Evolutionary conservation across 1,140 invertebrate species (phyloP), one percentile per base, ranked within the genome.

Genomic region (Philopotamus ludificatus): DNA sequence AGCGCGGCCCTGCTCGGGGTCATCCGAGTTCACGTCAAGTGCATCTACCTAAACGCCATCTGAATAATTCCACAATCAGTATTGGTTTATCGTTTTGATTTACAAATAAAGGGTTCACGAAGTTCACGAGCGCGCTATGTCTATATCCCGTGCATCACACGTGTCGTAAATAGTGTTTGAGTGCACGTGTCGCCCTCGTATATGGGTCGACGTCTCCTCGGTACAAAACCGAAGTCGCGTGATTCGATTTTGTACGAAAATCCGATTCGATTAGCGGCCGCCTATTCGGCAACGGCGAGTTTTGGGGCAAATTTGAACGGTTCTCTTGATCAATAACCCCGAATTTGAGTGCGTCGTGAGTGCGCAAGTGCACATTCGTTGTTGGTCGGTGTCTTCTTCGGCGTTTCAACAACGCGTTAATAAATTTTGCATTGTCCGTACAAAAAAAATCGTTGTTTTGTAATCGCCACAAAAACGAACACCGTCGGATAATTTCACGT

Each of bases 321-420:
- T 34, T 34, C 28, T 12, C 28, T 34, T 34, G 42, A 60, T 60
- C 57, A 60, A 60, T 60, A 60, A 23, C 28, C 55, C 57, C 42
- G 47, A 60, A 60, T 60, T 60, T n/a, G n/a, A n/a, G 57, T 22
- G 34, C 22, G 57, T 47, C 41, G 41, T 16, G 57, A 60, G 47
- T 60, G 57, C 57, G 57, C 57, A 60, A 60, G 57, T 60, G 57
- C 57, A 60, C 42, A 26, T n/a, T 9, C 8, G 41, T 60, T 16
- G 10, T 45, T 47, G 16, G 10, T 47, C 10, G 10, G 44, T 7
- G 8, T 7, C 44, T 12, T 7, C 8, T 4, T 8, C 18, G 10
- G 44, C 4, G 44, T 16, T 4, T 34, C 12, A 4, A 12, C 28
- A 34, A 7, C 28, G 28, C 12, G 4, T 34, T 34, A 34, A 34